A percentile compares a stretch with the other conserved stretches of the same genome.
Conservation (phyloP, 2,797 vertebrate genomes). For the Gobionotothen gibberifrons region DNA sequence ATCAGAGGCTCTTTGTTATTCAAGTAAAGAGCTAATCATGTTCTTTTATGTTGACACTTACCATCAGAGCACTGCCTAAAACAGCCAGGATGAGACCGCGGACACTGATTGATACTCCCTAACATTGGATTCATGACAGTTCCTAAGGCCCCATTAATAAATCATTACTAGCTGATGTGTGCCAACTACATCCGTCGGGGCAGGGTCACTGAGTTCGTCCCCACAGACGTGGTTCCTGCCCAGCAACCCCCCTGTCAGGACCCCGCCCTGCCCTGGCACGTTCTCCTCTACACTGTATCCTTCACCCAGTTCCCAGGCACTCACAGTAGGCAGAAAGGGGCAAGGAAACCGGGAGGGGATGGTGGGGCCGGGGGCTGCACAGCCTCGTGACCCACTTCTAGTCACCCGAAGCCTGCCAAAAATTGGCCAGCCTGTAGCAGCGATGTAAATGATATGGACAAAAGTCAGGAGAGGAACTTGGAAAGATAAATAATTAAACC, state of each 20-base stretch:
- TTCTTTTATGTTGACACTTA: background rate
- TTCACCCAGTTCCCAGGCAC: constrained; percentile 59
- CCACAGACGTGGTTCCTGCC: constrained; percentile 31
- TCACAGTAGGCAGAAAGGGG: constrained; percentile 6
- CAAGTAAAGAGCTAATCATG: constrained; percentile 11
- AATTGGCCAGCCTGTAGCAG: background rate
- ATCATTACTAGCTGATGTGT: constrained; percentile 58
- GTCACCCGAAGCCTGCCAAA: constrained; percentile 8
- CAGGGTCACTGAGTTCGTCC: constrained; percentile 58
- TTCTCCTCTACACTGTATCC: constrained; percentile 30
- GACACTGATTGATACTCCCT: constrained; percentile 35
- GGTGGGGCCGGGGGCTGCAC: constrained; percentile 22
- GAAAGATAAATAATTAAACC: background rate
- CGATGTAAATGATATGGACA: constrained; percentile 18
- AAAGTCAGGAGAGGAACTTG: background rate
- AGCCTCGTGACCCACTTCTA: constrained; percentile 57
- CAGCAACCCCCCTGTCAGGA: constrained; percentile 32
- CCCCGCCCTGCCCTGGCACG: constrained; percentile 41
- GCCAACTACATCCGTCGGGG: constrained; percentile 31
- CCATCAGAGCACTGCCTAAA: background rate
- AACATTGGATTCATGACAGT: constrained; percentile 43
- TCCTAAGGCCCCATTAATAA: constrained; percentile 72
- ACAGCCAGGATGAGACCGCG: background rate
- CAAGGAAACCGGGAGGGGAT: constrained; percentile 37
- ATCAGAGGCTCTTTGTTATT: background rate